Percentiles rank a stretch among this genome's conserved stretches.
Evolutionary conservation across 2,113 vertebrate species (phyloP).

Genomic region (Alectura lathami): DNA sequence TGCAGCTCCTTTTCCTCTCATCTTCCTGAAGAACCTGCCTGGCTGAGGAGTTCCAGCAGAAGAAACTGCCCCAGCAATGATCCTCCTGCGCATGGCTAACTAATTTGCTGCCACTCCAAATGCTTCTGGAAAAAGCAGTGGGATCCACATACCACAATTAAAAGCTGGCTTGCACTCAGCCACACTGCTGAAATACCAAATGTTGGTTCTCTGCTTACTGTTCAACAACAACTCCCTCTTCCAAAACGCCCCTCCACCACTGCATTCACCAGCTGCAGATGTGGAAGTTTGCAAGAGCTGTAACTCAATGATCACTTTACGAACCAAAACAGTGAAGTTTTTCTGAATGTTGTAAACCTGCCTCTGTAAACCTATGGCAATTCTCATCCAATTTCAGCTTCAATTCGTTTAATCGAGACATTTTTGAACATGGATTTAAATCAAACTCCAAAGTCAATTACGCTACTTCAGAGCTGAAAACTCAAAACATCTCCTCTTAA

Average conservation of each 20-base stretch:
- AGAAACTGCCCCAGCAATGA: not conserved
- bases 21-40: not conserved
- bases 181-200: not conserved
- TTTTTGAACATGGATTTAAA: not conserved
- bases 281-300: not conserved
- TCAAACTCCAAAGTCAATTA: not conserved
- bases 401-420: not conserved
- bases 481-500: not conserved
- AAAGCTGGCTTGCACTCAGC: not conserved
- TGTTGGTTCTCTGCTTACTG: not conserved
- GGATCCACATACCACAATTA: slow-evolving; percentile 35
- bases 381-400: not conserved
- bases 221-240: not conserved
- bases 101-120: slow-evolving; percentile 12
- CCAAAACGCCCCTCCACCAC: not conserved
- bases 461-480: not conserved
- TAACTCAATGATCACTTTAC: not conserved
- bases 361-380: not conserved
- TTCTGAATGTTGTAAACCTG: not conserved
- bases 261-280: accelerated
- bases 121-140: slow-evolving; percentile 42
- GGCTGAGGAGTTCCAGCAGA: not conserved
- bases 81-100: slow-evolving; percentile 11
- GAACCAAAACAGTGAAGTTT: not conserved
- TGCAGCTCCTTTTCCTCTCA: not conserved